These are phyloP conservation scores for Gavia stellata DNA, from an alignment of 2,113 vertebrate genomes.

Conservation along the genomic window DNA sequence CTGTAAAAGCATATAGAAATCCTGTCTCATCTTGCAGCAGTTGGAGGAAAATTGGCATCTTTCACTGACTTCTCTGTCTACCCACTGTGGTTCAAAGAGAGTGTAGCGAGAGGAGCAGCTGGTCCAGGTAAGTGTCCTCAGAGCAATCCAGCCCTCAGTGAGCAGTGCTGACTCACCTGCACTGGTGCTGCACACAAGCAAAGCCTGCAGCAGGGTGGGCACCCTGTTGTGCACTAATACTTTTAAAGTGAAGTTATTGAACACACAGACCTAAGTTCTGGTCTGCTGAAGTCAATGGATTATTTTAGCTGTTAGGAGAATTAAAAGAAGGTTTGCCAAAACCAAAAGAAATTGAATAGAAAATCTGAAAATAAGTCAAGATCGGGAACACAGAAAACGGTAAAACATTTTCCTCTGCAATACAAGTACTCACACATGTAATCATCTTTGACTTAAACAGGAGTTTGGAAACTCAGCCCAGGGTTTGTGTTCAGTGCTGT, in stretches of 20 bases:
- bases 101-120: accelerated
- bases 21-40: not conserved
- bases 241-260: not conserved
- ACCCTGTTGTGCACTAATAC: not conserved
- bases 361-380: not conserved
- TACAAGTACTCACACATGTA: accelerated
- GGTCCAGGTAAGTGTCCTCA: not conserved
- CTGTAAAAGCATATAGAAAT: not conserved
- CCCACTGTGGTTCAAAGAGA: not conserved
- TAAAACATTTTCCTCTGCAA: not conserved
- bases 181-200: not conserved
- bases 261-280: not conserved
- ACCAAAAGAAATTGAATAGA: not conserved
- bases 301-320: not conserved
- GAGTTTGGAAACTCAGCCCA: not conserved
- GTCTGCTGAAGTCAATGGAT: not conserved
- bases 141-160: not conserved
- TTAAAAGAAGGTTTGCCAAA: not conserved
- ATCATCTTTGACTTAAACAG: not conserved
- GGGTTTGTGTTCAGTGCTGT: not conserved
- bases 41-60: not conserved
- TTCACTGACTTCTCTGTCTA: not conserved
- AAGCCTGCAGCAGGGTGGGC: not conserved
- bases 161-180: not conserved
- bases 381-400: not conserved